Percentiles rank a stretch among this genome's conserved stretches.
phyloP scores from a whole-genome alignment of 2,888 invertebrate genomes.

The Spodoptera littoralis region DNA sequence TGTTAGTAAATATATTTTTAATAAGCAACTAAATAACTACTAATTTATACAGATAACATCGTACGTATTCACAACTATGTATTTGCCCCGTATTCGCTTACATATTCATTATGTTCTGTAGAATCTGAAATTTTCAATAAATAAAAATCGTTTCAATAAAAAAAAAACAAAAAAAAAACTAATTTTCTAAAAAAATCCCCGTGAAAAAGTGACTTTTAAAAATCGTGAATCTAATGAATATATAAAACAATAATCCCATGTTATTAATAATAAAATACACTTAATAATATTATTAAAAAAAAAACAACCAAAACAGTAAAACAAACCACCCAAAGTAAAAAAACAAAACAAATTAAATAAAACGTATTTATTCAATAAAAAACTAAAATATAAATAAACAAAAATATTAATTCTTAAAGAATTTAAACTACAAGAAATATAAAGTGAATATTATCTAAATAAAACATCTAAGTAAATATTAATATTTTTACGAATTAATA shows the following conservation, averaged over 20 bases:
- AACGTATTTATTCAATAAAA: no score
- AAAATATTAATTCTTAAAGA: no score
- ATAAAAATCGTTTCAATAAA: constrained; percentile 35
- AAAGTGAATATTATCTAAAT: no score
- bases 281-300: constrained; percentile 1
- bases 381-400: no score
- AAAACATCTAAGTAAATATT: no score
- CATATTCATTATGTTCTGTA: constrained; percentile 70
- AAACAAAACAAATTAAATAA: background rate
- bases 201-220: constrained; percentile 2
- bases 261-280: constrained; percentile 6
- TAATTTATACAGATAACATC: constrained; percentile 36
- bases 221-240: constrained; percentile 35
- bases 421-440: no score
- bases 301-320: constrained; percentile 17
- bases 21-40: constrained; percentile 56
- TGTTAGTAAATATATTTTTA: constrained; percentile 55
- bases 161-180: background rate
- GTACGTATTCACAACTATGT: constrained; percentile 34
- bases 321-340: background rate
- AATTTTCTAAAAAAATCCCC: constrained; percentile 4
- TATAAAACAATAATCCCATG: constrained; percentile 31
- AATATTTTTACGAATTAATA: no score
- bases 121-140: constrained; percentile 66
- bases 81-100: constrained; percentile 54